Conservation (phyloP, 2,113 vertebrate species). For the Grammomys dolichurus region DNA sequence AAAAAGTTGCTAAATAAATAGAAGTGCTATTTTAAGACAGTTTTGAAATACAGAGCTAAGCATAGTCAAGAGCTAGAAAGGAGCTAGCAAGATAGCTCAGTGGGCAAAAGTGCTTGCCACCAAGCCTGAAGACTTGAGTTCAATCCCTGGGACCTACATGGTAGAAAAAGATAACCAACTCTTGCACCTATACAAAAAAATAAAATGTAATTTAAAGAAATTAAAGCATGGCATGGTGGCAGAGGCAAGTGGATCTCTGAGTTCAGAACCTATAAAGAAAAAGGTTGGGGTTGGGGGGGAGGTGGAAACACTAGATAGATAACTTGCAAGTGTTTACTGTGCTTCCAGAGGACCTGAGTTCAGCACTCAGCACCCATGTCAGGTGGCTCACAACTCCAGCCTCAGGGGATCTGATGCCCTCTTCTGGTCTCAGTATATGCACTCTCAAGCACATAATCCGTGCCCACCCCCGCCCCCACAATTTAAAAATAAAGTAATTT, state of each 20-base stretch:
- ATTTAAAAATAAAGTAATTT: not conserved
- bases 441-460: not conserved
- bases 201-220: not conserved
- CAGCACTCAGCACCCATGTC: not conserved
- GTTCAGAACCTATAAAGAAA: not conserved
- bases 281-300: too few relatives aligned
- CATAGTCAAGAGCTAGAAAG: not conserved
- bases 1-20: not conserved
- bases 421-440: not conserved
- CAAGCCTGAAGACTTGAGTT: not conserved
- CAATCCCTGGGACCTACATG: not conserved
- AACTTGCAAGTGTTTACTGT: not conserved
- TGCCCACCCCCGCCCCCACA: not conserved
- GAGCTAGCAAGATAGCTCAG: not conserved
- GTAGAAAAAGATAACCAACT: not conserved
- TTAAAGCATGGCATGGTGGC: not conserved
- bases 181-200: not conserved
- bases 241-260: not conserved
- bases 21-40: conserved; percentile 6
- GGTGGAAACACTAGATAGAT: too few relatives aligned
- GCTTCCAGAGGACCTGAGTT: not conserved
- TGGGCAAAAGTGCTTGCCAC: not conserved
- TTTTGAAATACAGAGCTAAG: conserved; percentile 57
- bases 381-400: not conserved
- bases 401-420: not conserved